phyloP scores from a whole-genome alignment of 2,113 vertebrate genomes.

The Heloderma charlesbogerti region DNA sequence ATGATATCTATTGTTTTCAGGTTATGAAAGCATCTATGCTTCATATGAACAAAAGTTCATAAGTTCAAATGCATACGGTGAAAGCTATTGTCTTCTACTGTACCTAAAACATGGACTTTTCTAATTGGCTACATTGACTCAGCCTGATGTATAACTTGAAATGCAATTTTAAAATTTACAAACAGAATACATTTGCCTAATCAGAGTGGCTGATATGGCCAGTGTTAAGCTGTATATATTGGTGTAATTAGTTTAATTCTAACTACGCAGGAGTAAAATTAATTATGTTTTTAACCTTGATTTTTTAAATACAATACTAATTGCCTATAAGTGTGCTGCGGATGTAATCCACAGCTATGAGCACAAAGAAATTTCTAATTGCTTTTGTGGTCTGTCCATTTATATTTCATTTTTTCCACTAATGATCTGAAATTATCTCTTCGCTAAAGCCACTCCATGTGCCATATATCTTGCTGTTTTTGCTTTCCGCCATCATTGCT shows the following conservation, averaged over 20 bases:
- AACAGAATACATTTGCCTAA: constrained; percentile 65
- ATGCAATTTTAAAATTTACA: constrained; percentile 73
- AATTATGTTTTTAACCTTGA: constrained; percentile 75
- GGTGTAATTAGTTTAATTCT: constrained; percentile 75
- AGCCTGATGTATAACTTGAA: constrained; percentile 71
- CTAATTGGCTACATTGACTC: constrained; percentile 56
- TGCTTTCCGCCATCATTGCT: constrained; percentile 22
- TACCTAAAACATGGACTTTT: constrained; percentile 35
- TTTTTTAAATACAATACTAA: constrained; percentile 69
- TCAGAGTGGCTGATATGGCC: constrained; percentile 37
- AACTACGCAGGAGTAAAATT: constrained; percentile 65
- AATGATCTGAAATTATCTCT: constrained; percentile 60
- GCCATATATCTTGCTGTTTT: constrained; percentile 29
- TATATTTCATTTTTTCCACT: constrained; percentile 56
- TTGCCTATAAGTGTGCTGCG: constrained; percentile 64
- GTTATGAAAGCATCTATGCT: constrained; percentile 32
- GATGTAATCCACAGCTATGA: constrained; percentile 58
- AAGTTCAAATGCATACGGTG: neutral
- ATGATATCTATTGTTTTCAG: neutral
- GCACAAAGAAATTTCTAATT: constrained; percentile 69
- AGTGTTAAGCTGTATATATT: constrained; percentile 68
- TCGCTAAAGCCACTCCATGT: constrained; percentile 33
- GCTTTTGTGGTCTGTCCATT: constrained; percentile 59
- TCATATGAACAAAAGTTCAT: constrained; percentile 12
- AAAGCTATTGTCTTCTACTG: constrained; percentile 40